Base-by-base conservation (phyloP, 1,140 invertebrate species). In the Bombus ignitus region DNA sequence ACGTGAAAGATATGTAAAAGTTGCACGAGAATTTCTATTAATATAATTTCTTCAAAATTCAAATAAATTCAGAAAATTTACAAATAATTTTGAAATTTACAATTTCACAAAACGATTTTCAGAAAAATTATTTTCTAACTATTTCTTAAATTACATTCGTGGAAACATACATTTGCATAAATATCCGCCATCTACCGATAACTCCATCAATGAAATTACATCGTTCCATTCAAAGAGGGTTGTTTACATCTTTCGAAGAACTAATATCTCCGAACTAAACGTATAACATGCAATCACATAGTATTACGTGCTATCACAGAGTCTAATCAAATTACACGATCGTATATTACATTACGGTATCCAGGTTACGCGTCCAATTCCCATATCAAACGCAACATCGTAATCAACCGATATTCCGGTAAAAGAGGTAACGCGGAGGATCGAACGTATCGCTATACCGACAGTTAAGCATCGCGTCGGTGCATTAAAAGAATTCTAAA, bases 401-500 rank as follows among this genome's bases (percentile, higher is more conserved):
- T 53, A 53, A 47, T 53, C n/a, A 35, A 22, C n/a, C 15, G 44
- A 37, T 8, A 15, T 57, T 37, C 35, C 8, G 12, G 0, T 28
- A 13, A 57, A 71, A 47, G 44, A 4, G 32, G 42, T 35, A 53
- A 53, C 47, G 47, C 18, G 25, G 1, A 4, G 32, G 53, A n/a
- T 37, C n/a, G 39, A 35, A 22, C 2, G 32, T 39, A 37, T 25
- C 39, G 22, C 62, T 8, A 32, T 4, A 6, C 15, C 0, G 18
- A 32, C 39, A 32, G 62, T 35, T 15, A 73, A 66, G 32, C 47
- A 22, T 25, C 18, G 35, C 10, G 28, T 53, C 59, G n/a, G 15
- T 70, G 44, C 59, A 32, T 83, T 70, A 70, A 77, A 83, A 83
- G 83, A 80, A 80, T 65, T 42, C 68, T 47, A 85, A 85, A 81